A percentile compares a stretch with the other conserved stretches of the same genome.
Conservation (phyloP, 2,888 invertebrate genomes). For the Apocheima hispidaria region DNA sequence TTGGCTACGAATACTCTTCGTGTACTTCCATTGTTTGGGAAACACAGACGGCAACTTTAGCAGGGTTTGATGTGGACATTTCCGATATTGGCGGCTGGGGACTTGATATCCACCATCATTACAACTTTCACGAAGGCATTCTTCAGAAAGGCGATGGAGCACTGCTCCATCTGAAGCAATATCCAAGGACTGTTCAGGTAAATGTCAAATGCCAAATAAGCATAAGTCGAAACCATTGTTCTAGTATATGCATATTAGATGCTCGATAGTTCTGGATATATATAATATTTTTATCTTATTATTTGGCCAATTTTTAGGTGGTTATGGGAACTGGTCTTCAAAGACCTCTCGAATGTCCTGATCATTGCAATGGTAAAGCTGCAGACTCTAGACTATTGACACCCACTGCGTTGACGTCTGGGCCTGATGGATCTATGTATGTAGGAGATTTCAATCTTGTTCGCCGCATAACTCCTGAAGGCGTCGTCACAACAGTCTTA, state of each 20-base stretch:
- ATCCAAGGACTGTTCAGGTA: slow-evolving; percentile 94
- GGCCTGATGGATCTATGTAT: slow-evolving; percentile 98
- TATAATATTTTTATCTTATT: background rate
- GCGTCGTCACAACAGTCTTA: slow-evolving; percentile 95
- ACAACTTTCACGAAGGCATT: slow-evolving; percentile 99
- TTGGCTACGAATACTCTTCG: slow-evolving; percentile 97
- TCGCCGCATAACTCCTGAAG: slow-evolving; percentile 95
- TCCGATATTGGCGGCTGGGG: slow-evolving; percentile 99
- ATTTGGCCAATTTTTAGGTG: slow-evolving; percentile 86
- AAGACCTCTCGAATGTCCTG: slow-evolving; percentile 94
- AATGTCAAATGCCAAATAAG: background rate
- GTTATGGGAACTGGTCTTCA: slow-evolving; percentile 97
- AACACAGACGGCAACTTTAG: slow-evolving; percentile 96
- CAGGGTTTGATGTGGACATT: slow-evolving; percentile 98
- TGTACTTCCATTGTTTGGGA: slow-evolving; percentile 97
- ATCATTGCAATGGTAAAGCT: slow-evolving; percentile 93
- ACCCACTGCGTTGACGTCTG: slow-evolving; percentile 97
- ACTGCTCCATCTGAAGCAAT: slow-evolving; percentile 96
- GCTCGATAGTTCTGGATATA: too few relatives aligned
- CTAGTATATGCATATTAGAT: too few relatives aligned
- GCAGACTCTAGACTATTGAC: slow-evolving; percentile 95
- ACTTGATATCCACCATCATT: slow-evolving; percentile 98
- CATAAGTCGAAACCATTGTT: too few relatives aligned
- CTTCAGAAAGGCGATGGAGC: slow-evolving; percentile 99
- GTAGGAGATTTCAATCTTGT: slow-evolving; percentile 99